A percentile compares a stretch with the other conserved stretches of the same genome.
phyloP scores from a whole-genome alignment of 2,888 invertebrate genomes.

The Macrophya annulata region DNA sequence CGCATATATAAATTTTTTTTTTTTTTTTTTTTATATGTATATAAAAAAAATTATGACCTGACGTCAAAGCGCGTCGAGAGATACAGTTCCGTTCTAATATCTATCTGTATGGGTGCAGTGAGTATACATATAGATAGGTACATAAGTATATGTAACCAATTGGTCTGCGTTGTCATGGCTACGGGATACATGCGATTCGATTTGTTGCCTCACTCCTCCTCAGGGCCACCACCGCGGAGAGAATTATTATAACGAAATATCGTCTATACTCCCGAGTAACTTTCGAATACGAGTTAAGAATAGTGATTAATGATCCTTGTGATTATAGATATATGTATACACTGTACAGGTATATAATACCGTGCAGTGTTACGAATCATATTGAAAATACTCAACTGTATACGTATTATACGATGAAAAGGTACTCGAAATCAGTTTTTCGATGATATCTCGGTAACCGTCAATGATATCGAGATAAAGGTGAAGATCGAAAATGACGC shows the following conservation, averaged over 20 bases:
- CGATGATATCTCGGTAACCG: neutral
- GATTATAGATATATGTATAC: too few species aligned
- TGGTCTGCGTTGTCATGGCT: slow-evolving; percentile 2
- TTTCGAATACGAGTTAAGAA: slow-evolving; percentile 10
- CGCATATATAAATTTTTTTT: too few species aligned
- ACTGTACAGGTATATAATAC: too few species aligned
- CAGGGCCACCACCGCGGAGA: neutral
- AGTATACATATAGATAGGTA: too few species aligned
- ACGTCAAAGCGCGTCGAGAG: too few species aligned
- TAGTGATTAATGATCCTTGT: neutral
- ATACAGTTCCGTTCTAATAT: too few species aligned
- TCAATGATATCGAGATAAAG: neutral
- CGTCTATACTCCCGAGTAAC: neutral
- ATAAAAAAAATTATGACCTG: too few species aligned
- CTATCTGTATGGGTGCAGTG: too few species aligned
- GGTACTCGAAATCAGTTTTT: neutral
- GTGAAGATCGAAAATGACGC: neutral
- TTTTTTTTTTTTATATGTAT: too few species aligned
- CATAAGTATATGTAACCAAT: neutral
- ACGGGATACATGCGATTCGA: neutral
- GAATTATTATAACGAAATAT: neutral
- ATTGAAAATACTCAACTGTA: too few species aligned
- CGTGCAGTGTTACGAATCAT: too few species aligned
- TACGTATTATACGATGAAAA: too few species aligned
- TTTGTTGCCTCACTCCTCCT: neutral